Evolutionary conservation across 2,888 invertebrate species (phyloP), one percentile per base, ranked within the genome.

Genomic region (Sphaerophoria rueppellii): DNA sequence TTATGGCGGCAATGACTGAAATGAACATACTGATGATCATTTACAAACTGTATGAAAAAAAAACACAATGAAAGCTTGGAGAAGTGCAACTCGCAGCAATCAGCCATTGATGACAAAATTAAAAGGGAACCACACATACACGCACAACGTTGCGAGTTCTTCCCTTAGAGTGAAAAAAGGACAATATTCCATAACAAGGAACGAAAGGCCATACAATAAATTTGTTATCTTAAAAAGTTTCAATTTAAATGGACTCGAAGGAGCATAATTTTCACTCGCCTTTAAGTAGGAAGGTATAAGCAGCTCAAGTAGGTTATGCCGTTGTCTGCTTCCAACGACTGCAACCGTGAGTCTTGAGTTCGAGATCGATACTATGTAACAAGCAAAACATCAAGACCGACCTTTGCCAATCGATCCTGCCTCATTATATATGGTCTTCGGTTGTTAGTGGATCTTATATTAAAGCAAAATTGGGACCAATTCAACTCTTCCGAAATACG

Each of bases 161-260:
- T 71, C n/a, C 37, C 57, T 35, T 4, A 9, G n/a, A n/a, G 2
- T 7, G 16, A 6, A 14, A 48, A 43, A 50, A 35, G 63, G 4
- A 43, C 2, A 43, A 43, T 11, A 43, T 7, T 4, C 4, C 9
- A 43, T 6, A 3, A 43, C 43, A 43, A 58, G 52, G 58, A 52
- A 67, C 70, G 43, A 35, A 48, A 65, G 55, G 60, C 58, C n/a
- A 35, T 70, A 71, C 77, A 81, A 86, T 81, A 86, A 86, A 86
- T 86, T 73, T 81, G 77, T 86, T 86, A 86, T 86, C 85, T 86
- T 74, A 81, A 86, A 80, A 81, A 86, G 81, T 81, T 86, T 86
- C 85, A 86, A 76, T 86, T 86, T 81, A 81, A 86, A 81, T 86
- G 81, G 81, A 86, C 73, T 74, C 81, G 77, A 77, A 77, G 85